phyloP scores from a whole-genome alignment of 2,888 invertebrate genomes.

The Drosophila multiciliata region DNA sequence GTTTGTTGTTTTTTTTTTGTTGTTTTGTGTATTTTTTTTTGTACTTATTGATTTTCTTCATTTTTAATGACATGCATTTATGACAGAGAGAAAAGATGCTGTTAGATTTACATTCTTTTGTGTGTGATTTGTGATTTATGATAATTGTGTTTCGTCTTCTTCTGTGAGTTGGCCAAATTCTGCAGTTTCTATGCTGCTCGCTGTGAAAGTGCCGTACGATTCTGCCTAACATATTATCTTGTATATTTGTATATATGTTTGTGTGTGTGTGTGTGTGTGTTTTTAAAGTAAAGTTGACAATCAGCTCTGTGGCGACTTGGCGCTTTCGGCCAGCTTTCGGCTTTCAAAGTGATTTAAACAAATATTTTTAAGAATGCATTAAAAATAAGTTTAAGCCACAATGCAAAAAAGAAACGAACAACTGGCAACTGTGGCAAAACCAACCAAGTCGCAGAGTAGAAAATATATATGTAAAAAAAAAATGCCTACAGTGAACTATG shows the following conservation, averaged over 20 bases:
- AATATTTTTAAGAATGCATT: constrained; percentile 70
- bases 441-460: constrained; percentile 56
- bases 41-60: constrained; percentile 79
- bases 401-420: constrained; percentile 20
- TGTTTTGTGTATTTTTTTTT: constrained; percentile 44
- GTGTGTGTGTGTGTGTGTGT: background rate
- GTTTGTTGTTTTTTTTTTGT: constrained; percentile 12
- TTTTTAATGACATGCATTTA: constrained; percentile 84
- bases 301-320: constrained; percentile 52
- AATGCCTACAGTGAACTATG: constrained; percentile 71
- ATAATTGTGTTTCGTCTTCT: constrained; percentile 24
- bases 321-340: constrained; percentile 38
- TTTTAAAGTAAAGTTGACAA: constrained; percentile 63
- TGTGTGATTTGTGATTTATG: constrained; percentile 61
- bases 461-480: constrained; percentile 29
- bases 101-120: constrained; percentile 73
- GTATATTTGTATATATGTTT: background rate
- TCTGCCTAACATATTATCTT: constrained; percentile 44
- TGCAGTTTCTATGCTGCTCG: constrained; percentile 69
- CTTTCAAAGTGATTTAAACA: constrained; percentile 66
- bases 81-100: constrained; percentile 79
- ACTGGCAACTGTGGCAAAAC: constrained; percentile 40
- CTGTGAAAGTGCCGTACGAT: constrained; percentile 70
- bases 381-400: constrained; percentile 72
- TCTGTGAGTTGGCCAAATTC: constrained; percentile 58